A percentile compares a stretch with the other conserved stretches of the same genome.
Evolutionary conservation across 2,888 invertebrate species (phyloP).

Genomic region (Terebella lapidaria): DNA sequence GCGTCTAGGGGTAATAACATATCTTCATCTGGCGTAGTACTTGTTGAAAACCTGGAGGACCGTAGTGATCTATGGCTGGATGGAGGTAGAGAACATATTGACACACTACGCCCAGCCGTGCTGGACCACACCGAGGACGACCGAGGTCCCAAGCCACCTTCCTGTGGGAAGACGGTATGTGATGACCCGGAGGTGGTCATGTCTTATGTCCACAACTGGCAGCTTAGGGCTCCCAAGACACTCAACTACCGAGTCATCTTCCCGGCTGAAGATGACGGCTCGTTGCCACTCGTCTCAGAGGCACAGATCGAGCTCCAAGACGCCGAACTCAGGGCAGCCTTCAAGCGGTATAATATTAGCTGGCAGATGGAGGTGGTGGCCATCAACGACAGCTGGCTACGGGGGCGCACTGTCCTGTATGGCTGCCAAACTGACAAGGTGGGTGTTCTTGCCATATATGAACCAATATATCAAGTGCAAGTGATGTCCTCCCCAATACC

Average conservation of each 20-base stretch:
- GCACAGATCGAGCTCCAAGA: slow-evolving; percentile 36
- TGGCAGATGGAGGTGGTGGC: slow-evolving; percentile 8
- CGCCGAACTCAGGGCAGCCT: slow-evolving; percentile 32
- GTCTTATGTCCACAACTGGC: slow-evolving; percentile 29
- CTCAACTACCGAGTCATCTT: slow-evolving; percentile 33
- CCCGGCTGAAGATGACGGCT: slow-evolving; percentile 36
- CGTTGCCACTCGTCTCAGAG: slow-evolving; percentile 31
- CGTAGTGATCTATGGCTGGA: not conserved
- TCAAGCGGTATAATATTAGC: slow-evolving; percentile 39
- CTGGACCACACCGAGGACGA: slow-evolving; percentile 19
- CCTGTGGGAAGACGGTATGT: slow-evolving; percentile 44
- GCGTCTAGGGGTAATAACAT: slow-evolving; percentile 16
- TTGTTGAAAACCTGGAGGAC: not conserved
- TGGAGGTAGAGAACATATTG: not conserved
- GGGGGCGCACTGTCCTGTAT: slow-evolving; percentile 32
- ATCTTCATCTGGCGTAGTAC: not conserved
- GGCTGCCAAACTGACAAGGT: slow-evolving; percentile 37
- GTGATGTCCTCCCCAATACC: no score
- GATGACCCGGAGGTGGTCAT: slow-evolving; percentile 39
- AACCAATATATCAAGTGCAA: no score
- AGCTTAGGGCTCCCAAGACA: slow-evolving; percentile 29
- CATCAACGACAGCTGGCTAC: slow-evolving; percentile 29
- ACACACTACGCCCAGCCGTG: no score
- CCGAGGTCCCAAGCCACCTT: slow-evolving; percentile 30
- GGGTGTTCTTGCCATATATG: no score